Percentiles rank a stretch among this genome's conserved stretches.
phyloP scores from a whole-genome alignment of 1,140 invertebrate genomes.

The Luehdorfia chinensis region DNA sequence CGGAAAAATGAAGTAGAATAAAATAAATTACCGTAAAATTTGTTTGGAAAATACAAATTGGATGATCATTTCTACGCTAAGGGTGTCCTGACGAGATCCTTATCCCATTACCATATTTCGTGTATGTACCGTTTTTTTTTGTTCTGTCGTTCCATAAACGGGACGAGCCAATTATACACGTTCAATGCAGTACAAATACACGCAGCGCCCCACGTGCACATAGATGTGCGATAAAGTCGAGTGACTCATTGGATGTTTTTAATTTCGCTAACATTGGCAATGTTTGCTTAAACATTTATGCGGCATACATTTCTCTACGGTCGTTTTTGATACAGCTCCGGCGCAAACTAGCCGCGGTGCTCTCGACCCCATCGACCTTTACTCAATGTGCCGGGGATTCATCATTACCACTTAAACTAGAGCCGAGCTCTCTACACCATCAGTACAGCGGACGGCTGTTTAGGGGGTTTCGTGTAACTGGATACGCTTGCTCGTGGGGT shows the following conservation, averaged over 20 bases:
- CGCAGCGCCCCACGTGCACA: conserved; percentile 28
- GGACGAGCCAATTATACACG: conserved; percentile 35
- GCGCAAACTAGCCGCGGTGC: conserved; percentile 52
- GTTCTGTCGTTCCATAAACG: conserved; percentile 27
- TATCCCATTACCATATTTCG: conserved; percentile 16
- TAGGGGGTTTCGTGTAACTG: conserved; percentile 31
- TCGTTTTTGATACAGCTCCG: conserved; percentile 36
- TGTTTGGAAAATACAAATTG: too few relatives aligned
- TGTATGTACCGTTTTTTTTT: conserved; percentile 12
- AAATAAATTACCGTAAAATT: too few relatives aligned
- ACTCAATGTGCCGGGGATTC: conserved; percentile 54
- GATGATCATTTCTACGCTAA: too few relatives aligned
- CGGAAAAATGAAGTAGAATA: too few relatives aligned
- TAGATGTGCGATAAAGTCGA: conserved; percentile 48
- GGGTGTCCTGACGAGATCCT: conserved; percentile 13
- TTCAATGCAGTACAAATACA: conserved; percentile 35
- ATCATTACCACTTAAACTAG: conserved; percentile 34
- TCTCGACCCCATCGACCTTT: conserved; percentile 67
- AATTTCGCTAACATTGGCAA: conserved; percentile 59
- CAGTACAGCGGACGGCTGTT: conserved; percentile 14
- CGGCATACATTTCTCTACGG: conserved; percentile 58
- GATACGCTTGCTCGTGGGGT: conserved; percentile 38
- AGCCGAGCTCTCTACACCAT: conserved; percentile 22
- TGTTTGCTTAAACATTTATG: conserved; percentile 68
- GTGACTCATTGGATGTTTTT: conserved; percentile 42